Conservation (phyloP, 2,797 vertebrate genomes). For the Monodelphis domestica region DNA sequence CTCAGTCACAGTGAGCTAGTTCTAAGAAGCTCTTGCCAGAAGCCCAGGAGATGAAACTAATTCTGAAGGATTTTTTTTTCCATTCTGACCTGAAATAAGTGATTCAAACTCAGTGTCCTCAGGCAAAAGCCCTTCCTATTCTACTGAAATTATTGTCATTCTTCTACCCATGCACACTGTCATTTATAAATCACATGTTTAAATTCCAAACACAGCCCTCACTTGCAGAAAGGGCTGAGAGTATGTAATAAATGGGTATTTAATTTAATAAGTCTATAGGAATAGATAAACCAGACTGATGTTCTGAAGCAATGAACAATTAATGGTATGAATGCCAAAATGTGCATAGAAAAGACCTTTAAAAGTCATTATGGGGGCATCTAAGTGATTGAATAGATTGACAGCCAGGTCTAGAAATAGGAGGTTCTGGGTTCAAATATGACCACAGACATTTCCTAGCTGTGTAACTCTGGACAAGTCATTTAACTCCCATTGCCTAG, state of each 20-base stretch:
- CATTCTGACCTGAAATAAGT: conserved; percentile 22
- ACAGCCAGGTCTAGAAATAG: too few species aligned
- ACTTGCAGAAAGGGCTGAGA: neutral
- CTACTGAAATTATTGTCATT: neutral
- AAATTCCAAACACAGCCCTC: neutral
- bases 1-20: conserved; percentile 21
- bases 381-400: too few species aligned
- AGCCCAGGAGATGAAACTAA: neutral
- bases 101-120: neutral
- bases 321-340: neutral
- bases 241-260: neutral
- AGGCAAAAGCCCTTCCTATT: neutral
- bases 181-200: neutral
- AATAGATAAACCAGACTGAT: neutral
- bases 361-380: too few species aligned
- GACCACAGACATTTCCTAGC: too few species aligned
- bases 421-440: too few species aligned
- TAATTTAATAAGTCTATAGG: neutral
- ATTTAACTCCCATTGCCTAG: too few species aligned
- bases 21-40: neutral
- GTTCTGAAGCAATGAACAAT: conserved; percentile 10
- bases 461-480: too few species aligned
- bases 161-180: neutral
- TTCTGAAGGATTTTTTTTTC: neutral
- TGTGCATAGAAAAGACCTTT: neutral